A percentile compares a stretch with the other conserved stretches of the same genome.
phyloP scores from a whole-genome alignment of 1,140 invertebrate genomes.

The Micrasema longulum region DNA sequence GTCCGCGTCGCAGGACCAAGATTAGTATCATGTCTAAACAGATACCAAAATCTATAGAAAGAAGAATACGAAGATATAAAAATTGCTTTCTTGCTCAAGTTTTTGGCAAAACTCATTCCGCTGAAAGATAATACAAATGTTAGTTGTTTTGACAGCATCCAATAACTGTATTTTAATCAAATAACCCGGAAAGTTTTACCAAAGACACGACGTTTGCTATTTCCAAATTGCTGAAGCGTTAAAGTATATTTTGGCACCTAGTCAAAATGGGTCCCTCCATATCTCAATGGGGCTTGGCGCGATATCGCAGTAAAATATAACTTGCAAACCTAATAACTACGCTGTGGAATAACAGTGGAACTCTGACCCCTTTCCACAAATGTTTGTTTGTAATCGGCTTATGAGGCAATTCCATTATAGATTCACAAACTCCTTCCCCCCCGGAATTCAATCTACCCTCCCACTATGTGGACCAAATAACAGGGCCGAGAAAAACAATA shows the following conservation, averaged over 20 bases:
- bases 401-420: conserved; percentile 44
- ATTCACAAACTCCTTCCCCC: conserved; percentile 32
- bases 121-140: too few relatives aligned
- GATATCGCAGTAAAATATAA: conserved; percentile 1
- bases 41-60: too few relatives aligned
- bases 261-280: conserved; percentile 6
- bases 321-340: conserved; percentile 25
- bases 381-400: conserved; percentile 44
- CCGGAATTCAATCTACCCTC: conserved; percentile 34
- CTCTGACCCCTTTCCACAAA: conserved; percentile 21
- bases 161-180: conserved; percentile 6
- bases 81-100: too few relatives aligned
- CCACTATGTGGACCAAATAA: neutral
- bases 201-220: conserved; percentile 19
- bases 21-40: too few relatives aligned
- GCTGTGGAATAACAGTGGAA: conserved; percentile 2
- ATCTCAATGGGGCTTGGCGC: neutral
- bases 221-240: neutral
- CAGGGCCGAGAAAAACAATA: neutral
- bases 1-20: too few relatives aligned
- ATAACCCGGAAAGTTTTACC: conserved; percentile 1
- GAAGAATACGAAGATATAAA: too few relatives aligned
- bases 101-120: too few relatives aligned
- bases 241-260: conserved; percentile 11
- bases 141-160: neutral